phyloP scores from a whole-genome alignment of 2,888 invertebrate genomes.

The Oxyteleia sp. region DNA sequence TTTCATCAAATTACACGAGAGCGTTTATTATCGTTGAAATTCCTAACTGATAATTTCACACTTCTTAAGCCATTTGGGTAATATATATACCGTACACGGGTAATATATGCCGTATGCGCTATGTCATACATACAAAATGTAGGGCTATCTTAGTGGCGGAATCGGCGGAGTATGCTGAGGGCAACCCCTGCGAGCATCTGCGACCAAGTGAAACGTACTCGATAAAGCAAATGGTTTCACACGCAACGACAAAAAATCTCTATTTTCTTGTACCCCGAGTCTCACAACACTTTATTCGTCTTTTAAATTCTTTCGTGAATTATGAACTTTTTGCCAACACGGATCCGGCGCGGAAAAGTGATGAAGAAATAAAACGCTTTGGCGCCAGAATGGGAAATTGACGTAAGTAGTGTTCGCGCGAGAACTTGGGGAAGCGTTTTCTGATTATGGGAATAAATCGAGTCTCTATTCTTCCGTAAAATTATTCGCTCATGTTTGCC shows the following conservation, averaged over 20 bases:
- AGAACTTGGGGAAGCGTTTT: slow-evolving; percentile 55
- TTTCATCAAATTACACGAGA: too few relatives aligned
- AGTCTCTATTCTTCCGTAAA: slow-evolving; percentile 59
- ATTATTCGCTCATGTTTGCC: slow-evolving; percentile 59
- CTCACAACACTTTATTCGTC: slow-evolving; percentile 17
- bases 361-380: slow-evolving; percentile 56
- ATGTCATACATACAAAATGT: slow-evolving; percentile 15
- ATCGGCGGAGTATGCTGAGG: slow-evolving; percentile 12
- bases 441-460: slow-evolving; percentile 68
- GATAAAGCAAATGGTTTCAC: slow-evolving; percentile 34
- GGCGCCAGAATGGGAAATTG: slow-evolving; percentile 26
- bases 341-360: slow-evolving; percentile 19
- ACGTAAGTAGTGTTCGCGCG: slow-evolving; percentile 52
- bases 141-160: neutral
- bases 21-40: neutral
- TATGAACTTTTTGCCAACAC: slow-evolving; percentile 29
- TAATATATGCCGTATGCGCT: neutral
- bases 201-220: slow-evolving; percentile 24
- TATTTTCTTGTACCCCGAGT: slow-evolving; percentile 26
- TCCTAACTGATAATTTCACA: slow-evolving; percentile 6
- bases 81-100: neutral
- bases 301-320: slow-evolving; percentile 38
- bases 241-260: slow-evolving; percentile 14
- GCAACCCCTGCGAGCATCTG: slow-evolving; percentile 14
- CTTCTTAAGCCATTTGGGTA: neutral